Percentiles rank a stretch among this genome's conserved stretches.
Conservation (phyloP, 2,113 vertebrate species). For the Sinocyclocheilus anshuiensis region DNA sequence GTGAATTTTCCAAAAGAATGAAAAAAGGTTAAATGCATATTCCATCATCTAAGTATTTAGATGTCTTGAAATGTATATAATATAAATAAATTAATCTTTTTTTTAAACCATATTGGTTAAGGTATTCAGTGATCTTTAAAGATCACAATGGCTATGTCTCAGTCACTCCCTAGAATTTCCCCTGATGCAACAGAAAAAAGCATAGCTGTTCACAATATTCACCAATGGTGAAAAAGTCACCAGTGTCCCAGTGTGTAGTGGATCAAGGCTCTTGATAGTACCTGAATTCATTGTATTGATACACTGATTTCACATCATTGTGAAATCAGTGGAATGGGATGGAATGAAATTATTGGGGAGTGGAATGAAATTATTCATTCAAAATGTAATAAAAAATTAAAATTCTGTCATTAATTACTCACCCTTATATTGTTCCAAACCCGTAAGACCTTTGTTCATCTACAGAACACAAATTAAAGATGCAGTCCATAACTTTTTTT, state of each 20-base stretch:
- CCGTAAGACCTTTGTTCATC: no score
- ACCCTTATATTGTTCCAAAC: no score
- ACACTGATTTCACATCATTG: background rate
- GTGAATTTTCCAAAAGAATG: constrained; percentile 4
- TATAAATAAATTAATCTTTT: background rate
- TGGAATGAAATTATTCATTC: background rate
- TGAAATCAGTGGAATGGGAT: no score
- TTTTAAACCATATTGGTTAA: background rate
- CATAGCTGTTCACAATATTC: background rate
- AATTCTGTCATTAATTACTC: no score
- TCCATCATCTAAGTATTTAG: no score
- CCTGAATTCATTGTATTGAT: background rate
- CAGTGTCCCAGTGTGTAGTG: background rate
- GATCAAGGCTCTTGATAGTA: background rate
- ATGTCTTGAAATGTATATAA: no score
- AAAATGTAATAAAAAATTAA: background rate
- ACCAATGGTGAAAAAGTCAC: background rate
- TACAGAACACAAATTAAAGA: no score
- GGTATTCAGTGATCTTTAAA: background rate
- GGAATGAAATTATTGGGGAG: no score
- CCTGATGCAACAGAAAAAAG: background rate
- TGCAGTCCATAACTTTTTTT: no score
- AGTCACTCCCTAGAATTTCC: background rate
- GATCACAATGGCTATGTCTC: background rate
- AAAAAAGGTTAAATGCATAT: background rate